Evolutionary conservation across 2,113 vertebrate genomes (phyloP), one percentile per base, ranked within the genome.

Genomic region (Nesospiza acunhae): DNA sequence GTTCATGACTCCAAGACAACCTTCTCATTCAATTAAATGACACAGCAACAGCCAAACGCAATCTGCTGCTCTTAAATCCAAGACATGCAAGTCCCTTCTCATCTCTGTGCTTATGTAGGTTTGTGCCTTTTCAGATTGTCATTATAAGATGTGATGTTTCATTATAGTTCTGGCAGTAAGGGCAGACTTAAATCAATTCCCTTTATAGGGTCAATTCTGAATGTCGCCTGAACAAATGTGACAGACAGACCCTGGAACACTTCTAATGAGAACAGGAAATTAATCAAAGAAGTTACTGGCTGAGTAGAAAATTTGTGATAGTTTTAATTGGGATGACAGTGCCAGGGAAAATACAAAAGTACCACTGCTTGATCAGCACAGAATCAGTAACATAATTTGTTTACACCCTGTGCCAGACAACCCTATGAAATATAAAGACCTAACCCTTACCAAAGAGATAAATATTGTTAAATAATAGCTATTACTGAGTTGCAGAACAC

Each of bases 241-340:
- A 85, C 72, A 74, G 80, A 72, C n/a, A 79, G 77, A 91, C 27
- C 24, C 50, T 67, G 47, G 62, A 89, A 94, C 66, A 46, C n/a
- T 80, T 37, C 39, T 95, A 91, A 93, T 79, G 46, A 91, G 66
- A 87, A 22, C 23, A 73, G 59, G 64, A 87, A 95, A 82, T 95
- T 79, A 93, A 84, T 76, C 1, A 0, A 91, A 91, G 74, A 30
- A n/a, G 16, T 85, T 89, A 85, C 49, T 82, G 63, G 23, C 81
- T 79, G 30, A 50, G 31, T 62, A 94, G 70, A 87, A 93, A 88
- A 88, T 62, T 67, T 85, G 31, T 82, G 59, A 49, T 62, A 35
- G 23, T 69, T 83, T 94, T 87, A 94, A 89, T 73, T 92, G 35
- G 44, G 26, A 50, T 89, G 82, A 76, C 44, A 66, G 62, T 87